phyloP scores from a whole-genome alignment of 1,140 invertebrate genomes.

The Conus betulinus region DNA sequence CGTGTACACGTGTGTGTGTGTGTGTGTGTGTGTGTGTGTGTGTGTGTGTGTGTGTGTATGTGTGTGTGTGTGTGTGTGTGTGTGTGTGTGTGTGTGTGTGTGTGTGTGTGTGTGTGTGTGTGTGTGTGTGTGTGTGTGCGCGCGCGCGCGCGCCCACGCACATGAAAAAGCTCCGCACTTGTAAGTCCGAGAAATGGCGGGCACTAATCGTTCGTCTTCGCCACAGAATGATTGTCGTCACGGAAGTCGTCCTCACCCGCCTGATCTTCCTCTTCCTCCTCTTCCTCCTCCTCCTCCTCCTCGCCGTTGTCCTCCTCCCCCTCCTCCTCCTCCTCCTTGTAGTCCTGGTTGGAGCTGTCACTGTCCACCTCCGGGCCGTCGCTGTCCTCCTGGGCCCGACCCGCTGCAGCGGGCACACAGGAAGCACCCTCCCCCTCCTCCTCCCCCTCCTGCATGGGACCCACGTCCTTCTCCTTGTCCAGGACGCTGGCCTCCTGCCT shows the following conservation, averaged over 20 bases:
- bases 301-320: not conserved
- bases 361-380: not conserved
- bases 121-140: not conserved
- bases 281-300: not conserved
- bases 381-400: not conserved
- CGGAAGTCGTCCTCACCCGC: not conserved
- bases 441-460: not conserved
- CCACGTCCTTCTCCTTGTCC: not conserved
- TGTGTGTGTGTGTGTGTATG: not conserved
- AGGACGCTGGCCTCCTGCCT: not conserved
- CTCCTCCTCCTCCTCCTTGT: slow-evolving; percentile 18
- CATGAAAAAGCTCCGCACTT: not conserved
- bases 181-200: not conserved
- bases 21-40: too few species aligned
- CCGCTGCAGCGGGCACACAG: not conserved
- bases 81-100: not conserved
- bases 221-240: not conserved
- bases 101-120: not conserved
- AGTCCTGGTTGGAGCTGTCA: not conserved
- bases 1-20: too few species aligned
- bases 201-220: not conserved
- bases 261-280: slow-evolving; percentile 3
- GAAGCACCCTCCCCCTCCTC: too few species aligned
- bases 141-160: too few species aligned
- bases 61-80: not conserved